Evolutionary conservation across 2,888 invertebrate genomes (phyloP), one percentile per base, ranked within the genome.

Genomic region (Balanococcus diminutus): DNA sequence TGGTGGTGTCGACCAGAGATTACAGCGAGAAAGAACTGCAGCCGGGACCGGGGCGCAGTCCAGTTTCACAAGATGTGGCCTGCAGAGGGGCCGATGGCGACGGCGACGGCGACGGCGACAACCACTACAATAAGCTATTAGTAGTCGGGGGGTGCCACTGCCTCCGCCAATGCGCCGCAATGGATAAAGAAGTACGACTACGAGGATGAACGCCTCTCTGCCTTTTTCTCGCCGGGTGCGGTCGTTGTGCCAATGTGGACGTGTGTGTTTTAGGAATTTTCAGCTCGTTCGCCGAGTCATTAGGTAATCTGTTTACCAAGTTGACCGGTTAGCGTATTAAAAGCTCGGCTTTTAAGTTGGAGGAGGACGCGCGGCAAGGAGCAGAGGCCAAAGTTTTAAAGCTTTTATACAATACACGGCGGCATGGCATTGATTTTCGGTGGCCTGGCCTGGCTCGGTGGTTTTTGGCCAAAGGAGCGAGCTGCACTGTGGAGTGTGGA

Each of bases 281-380:
- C 75, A 32, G 75, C 75, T 75, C 75, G 75, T 75, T 32, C 32
- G 75, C 32, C 75, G 75, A 75, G 32, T 75, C 75, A 75, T 75
- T 75, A 75, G 75, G 75, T 75, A 75, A 75, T 75, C 75, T 75
- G 75, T 75, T 75, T 75, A 75, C 75, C 75, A 75, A 75, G 75
- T 75, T 75, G 75, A 75, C 75, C 75, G 75, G 75, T 75, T 75
- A 75, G 75, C 75, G 75, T 32, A 32, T 75, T 75, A 75, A 75
- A 75, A 75, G 75, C 75, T 75, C 75, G 75, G 32, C 75, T 75
- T 75, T 75, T 75, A 75, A 75, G 28, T 67, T n/a, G 28, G 11
- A 14, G 6, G 19, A 2, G 51, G 8, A 36, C 36, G 36, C 14
- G 8, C 51, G 51, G 19, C 19, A 36, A 4, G 36, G 36, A 4